Conservation (phyloP, 2,113 vertebrate genomes). For the Lycocorax pyrrhopterus region DNA sequence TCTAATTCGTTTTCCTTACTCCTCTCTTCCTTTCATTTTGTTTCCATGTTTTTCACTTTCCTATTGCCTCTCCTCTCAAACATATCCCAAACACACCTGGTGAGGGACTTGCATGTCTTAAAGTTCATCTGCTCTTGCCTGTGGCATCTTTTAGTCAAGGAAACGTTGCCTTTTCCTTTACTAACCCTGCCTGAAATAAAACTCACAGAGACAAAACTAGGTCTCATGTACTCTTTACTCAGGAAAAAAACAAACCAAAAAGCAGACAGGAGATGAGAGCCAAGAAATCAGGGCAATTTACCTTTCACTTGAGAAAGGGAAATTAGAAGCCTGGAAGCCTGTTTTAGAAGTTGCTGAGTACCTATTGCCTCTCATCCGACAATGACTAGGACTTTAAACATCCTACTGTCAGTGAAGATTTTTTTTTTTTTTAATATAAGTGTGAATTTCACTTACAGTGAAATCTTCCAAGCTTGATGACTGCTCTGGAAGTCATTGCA, state of each 20-base stretch:
- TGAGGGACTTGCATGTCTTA: not conserved
- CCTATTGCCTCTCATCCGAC: not conserved
- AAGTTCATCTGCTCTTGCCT: not conserved
- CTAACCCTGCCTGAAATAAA: not conserved
- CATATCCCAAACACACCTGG: not conserved
- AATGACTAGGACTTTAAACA: not conserved
- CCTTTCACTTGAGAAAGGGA: not conserved
- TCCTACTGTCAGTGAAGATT: not conserved
- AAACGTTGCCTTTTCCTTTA: not conserved
- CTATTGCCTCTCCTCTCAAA: not conserved
- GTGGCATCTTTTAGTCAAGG: not conserved
- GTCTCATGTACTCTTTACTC: not conserved
- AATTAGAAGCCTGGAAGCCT: not conserved
- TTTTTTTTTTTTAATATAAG: not conserved
- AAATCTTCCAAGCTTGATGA: not conserved
- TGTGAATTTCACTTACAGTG: not conserved
- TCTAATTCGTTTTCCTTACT: not conserved
- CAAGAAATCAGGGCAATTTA: not conserved
- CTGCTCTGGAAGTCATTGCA: not conserved
- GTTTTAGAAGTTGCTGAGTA: not conserved
- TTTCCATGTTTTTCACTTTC: not conserved
- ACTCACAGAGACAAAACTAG: not conserved
- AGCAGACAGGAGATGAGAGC: not conserved
- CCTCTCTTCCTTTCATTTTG: not conserved
- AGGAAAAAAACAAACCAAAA: not conserved